phyloP scores from a whole-genome alignment of 2,797 vertebrate genomes.

The Cynopterus sphinx region DNA sequence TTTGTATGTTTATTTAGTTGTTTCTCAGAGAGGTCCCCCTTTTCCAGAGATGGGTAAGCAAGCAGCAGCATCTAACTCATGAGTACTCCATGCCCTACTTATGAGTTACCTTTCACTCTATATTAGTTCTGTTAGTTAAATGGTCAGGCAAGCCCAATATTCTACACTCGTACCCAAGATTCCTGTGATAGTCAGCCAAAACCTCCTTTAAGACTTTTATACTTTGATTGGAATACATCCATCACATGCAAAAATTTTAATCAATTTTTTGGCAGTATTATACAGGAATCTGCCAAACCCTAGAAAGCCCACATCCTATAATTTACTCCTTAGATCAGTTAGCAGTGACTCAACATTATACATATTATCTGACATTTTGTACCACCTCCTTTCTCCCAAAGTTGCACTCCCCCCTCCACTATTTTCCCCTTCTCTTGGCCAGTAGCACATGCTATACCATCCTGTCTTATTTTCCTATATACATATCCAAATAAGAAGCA shows the following conservation, averaged over 20 bases:
- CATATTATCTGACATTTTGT: background rate
- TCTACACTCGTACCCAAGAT: background rate
- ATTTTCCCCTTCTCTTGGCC: background rate
- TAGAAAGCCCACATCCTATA: background rate
- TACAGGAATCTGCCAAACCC: background rate
- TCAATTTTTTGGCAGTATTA: background rate
- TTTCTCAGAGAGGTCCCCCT: background rate
- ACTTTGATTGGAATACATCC: background rate
- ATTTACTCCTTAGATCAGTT: background rate
- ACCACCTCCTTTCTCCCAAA: background rate
- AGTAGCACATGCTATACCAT: background rate
- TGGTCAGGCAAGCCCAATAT: background rate
- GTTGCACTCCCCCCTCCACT: background rate
- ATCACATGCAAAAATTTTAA: background rate
- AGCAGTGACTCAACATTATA: background rate
- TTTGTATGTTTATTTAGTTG: background rate
- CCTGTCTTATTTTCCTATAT: background rate
- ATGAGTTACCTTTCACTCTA: background rate
- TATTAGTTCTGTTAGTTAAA: background rate
- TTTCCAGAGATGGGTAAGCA: background rate
- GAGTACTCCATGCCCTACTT: background rate
- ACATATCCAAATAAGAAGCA: background rate
- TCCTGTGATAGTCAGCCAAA: background rate
- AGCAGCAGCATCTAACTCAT: background rate
- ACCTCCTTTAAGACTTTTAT: background rate